Percentiles rank a stretch among this genome's conserved stretches.
Conservation (phyloP, 2,888 invertebrate species). For the Agrenia bidenticulata region DNA sequence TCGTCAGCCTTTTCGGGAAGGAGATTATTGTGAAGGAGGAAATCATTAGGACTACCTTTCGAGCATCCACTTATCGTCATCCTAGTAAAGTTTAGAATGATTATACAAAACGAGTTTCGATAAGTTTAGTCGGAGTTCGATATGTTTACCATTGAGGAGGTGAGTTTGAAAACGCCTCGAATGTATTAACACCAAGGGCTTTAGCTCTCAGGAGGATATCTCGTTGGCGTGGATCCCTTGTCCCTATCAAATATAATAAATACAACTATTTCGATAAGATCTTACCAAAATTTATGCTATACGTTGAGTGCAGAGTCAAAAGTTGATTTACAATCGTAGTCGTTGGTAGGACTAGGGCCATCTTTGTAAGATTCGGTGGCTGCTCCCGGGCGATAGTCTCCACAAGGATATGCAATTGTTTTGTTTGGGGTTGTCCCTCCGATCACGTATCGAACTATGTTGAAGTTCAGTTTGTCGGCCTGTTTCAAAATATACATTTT, state of each 20-base stretch:
- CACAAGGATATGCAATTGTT: slow-evolving; percentile 28
- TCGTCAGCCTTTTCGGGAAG: slow-evolving; percentile 27
- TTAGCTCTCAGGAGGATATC: slow-evolving; percentile 34
- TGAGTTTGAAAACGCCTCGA: slow-evolving; percentile 51
- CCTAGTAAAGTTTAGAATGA: slow-evolving; percentile 27
- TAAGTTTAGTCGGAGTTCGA: background rate
- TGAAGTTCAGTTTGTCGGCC: slow-evolving; percentile 47
- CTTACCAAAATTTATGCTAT: background rate
- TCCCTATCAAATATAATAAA: slow-evolving; percentile 33
- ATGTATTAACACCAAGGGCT: slow-evolving; percentile 38
- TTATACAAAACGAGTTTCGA: background rate
- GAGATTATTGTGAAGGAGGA: slow-evolving; percentile 41
- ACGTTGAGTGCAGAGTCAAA: no score
- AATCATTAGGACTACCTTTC: slow-evolving; percentile 21
- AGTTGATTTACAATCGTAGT: slow-evolving; percentile 40
- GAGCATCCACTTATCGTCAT: slow-evolving; percentile 51
- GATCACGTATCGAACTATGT: slow-evolving; percentile 49
- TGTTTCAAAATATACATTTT: slow-evolving; percentile 12
- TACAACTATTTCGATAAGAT: background rate
- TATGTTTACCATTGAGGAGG: slow-evolving; percentile 50
- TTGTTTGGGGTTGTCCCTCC: slow-evolving; percentile 48
- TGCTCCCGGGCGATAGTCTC: slow-evolving; percentile 42
- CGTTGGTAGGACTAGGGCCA: slow-evolving; percentile 27
- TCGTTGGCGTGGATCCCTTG: slow-evolving; percentile 42
- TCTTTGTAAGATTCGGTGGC: slow-evolving; percentile 44